Evolutionary conservation across 2,888 invertebrate species (phyloP).

Genomic region (Eubasilissa splendida): DNA sequence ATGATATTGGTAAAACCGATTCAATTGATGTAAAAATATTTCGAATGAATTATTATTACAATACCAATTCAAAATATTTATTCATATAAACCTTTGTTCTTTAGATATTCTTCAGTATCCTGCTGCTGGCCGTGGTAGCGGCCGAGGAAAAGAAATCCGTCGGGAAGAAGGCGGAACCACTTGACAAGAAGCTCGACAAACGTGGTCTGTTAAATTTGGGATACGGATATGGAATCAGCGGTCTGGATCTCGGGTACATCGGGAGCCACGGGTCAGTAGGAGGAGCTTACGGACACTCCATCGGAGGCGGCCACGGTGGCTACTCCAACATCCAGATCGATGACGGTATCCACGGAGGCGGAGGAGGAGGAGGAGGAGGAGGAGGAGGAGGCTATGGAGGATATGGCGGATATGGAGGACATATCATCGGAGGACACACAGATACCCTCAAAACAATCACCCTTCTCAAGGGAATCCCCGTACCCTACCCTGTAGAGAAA

Average conservation of each 20-base stretch:
- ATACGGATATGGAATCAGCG: slow-evolving; percentile 85
- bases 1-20: no score
- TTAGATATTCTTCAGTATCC: slow-evolving; percentile 82
- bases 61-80: not conserved
- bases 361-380: slow-evolving; percentile 43
- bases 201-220: slow-evolving; percentile 85
- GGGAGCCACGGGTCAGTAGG: slow-evolving; percentile 71
- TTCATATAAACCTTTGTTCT: slow-evolving; percentile 57
- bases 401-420: slow-evolving; percentile 59
- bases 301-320: slow-evolving; percentile 60
- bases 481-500: slow-evolving; percentile 77
- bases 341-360: slow-evolving; percentile 1
- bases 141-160: slow-evolving; percentile 78
- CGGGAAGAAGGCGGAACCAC: slow-evolving; percentile 73
- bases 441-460: slow-evolving; percentile 78
- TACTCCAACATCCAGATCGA: slow-evolving; percentile 58
- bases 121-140: slow-evolving; percentile 80
- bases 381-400: slow-evolving; percentile 57
- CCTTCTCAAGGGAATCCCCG: slow-evolving; percentile 77
- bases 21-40: no score
- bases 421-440: slow-evolving; percentile 67
- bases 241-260: slow-evolving; percentile 82
- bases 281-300: slow-evolving; percentile 69
- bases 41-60: no score
- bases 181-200: slow-evolving; percentile 87